Conservation (phyloP, 2,113 vertebrate genomes). For the Origma solitaria region DNA sequence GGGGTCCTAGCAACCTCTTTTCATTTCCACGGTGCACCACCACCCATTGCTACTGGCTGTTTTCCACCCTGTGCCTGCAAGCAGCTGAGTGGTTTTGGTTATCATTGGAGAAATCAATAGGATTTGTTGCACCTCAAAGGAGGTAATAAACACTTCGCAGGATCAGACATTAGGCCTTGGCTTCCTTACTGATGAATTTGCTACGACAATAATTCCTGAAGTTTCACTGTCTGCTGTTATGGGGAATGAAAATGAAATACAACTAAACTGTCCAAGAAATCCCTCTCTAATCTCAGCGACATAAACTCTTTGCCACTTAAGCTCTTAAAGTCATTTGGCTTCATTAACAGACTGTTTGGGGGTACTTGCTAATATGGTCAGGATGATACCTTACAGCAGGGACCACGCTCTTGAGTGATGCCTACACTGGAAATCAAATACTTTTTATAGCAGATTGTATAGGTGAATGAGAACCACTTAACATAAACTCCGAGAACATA, state of each 20-base stretch:
- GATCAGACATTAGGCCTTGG: background rate
- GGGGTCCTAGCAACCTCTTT: background rate
- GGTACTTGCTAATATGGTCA: background rate
- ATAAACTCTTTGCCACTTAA: background rate
- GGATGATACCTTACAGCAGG: background rate
- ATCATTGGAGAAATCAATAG: background rate
- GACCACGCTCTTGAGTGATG: background rate
- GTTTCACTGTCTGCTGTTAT: background rate
- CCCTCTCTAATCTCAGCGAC: background rate
- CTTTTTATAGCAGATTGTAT: background rate
- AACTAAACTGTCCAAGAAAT: background rate
- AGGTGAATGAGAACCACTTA: background rate
- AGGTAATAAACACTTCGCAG: background rate
- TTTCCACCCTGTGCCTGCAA: background rate
- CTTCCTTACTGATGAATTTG: background rate
- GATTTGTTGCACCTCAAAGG: background rate
- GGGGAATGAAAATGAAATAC: background rate
- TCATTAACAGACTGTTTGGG: background rate
- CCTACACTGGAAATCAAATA: background rate
- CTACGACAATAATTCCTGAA: background rate
- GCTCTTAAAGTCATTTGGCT: background rate
- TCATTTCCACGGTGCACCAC: background rate
- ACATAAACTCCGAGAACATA: background rate
- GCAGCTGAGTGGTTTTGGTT: background rate
- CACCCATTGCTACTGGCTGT: background rate